Evolutionary conservation across 2,113 vertebrate genomes (phyloP), one percentile per base, ranked within the genome.

Genomic region (Stercorarius parasiticus): DNA sequence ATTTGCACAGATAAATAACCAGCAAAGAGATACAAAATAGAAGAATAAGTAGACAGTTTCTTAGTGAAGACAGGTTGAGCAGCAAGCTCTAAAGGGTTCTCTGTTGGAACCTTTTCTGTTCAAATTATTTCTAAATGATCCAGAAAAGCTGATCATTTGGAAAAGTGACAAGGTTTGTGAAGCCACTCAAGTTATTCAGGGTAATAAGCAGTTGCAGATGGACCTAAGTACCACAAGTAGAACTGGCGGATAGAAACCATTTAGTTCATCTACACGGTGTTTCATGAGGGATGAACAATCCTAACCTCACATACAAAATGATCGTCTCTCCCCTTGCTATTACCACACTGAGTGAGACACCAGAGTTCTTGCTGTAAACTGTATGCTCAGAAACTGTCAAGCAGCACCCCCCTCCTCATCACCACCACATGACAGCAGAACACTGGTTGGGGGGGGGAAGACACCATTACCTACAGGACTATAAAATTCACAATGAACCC

Each of bases 221-320:
- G 69, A 78, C 73, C 38, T 6, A 69, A 80, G 42, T 4, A 27
- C 8, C 3, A 2, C 11, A 11, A 16, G 50, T 2, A 66, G 61
- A 67, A 67, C 38, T 22, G 62, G 65, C 42, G 53, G 65, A 19
- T 2, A 21, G 32, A 32, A 14, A n/a, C 47, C n/a, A 17, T 12
- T 49, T 9, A 50, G 38, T 11, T 78, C 36, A 84, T 11, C 50
- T 45, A 13, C 0, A 0, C 1, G 5, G 13, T 22, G 38, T 18
- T 85, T 67, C 79, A 20, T 2, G 9, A 62, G 42, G 26, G 19
- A 53, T 8, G 32, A 74, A 61, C 34, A 70, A 66, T 8, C n/a
- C 67, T 36, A n/a, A 40, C 1, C 53, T 69, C 71, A 12, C 22
- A n/a, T 1, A 58, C 5, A 53, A 47, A 72, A 55, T 1, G 0